Conservation (phyloP, 2,888 invertebrate species). For the Spodoptera exigua region DNA sequence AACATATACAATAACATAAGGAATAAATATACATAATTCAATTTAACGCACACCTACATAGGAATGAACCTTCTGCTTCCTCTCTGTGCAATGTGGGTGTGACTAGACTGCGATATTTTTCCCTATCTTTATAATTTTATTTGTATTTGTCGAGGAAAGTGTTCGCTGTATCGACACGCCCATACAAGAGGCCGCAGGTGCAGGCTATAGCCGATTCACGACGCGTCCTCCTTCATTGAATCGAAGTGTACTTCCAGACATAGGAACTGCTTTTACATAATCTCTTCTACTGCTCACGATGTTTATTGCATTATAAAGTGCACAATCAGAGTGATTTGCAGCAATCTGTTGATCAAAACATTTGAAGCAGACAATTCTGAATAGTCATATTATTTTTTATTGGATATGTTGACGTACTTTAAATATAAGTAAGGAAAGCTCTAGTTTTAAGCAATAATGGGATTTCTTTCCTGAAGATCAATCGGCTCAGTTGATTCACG, state of each 20-base stretch:
- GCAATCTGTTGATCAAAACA: too few relatives aligned
- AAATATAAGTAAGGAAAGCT: too few relatives aligned
- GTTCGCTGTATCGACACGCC: constrained; percentile 21
- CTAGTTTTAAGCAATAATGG: too few relatives aligned
- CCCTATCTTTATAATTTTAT: constrained; percentile 63
- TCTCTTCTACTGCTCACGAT: background rate
- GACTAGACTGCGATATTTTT: constrained; percentile 60
- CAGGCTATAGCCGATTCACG: constrained; percentile 19
- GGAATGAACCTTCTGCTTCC: constrained; percentile 19
- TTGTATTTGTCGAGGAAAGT: constrained; percentile 52
- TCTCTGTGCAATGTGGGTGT: constrained; percentile 14
- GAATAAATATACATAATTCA: too few relatives aligned
- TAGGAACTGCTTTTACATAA: constrained; percentile 1
- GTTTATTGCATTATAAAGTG: too few relatives aligned
- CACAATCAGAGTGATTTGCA: too few relatives aligned
- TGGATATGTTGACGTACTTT: too few relatives aligned
- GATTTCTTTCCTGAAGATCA: too few relatives aligned
- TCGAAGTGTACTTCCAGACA: constrained; percentile 17
- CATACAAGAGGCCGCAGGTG: background rate
- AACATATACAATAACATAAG: too few relatives aligned
- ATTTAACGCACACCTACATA: background rate
- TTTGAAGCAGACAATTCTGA: too few relatives aligned
- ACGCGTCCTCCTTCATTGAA: constrained; percentile 45
- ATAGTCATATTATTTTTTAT: too few relatives aligned
- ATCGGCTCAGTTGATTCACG: too few relatives aligned